Base-by-base conservation (phyloP, 2,797 vertebrate genomes). In the Enteromius radiatus region DNA sequence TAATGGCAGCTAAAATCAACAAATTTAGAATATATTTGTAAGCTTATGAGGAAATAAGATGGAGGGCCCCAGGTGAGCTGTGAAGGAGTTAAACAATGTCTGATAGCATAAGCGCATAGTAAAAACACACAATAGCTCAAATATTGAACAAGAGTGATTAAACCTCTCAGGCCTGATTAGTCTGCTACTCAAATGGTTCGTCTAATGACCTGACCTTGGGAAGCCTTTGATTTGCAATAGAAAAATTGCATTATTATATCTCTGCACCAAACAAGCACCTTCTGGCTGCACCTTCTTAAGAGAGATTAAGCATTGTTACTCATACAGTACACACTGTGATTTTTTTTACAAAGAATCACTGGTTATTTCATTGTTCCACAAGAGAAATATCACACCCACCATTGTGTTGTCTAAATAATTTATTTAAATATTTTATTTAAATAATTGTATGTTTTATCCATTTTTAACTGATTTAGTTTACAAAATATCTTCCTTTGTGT, bases 1-100 rank as follows among this genome's bases (percentile, higher is more conserved):
- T 64, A 88, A 59, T 52, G 84, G 76, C 86, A 84, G 78, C 86
- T 82, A 80, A 83, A 68, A 70, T 74, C 81, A 65, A 80, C 78
- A 85, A 88, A 88, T 82, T 85, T 85, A 86, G 38, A 36, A 71
- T 12, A 73, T 28, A 64, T 73, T 14, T 59, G 52, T 45, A 52
- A 79, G 47, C 28, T 78, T 81, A 85, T 86, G 88, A 81, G 89
- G 69, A 26, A 74, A 65, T 52, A 64, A 38, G 41, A 73, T 49
- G 33, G 3, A 45, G 56, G 21, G 68, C 31, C 59, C 19, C 9
- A 23, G 9, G 64, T 79, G 23, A 68, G 31, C 31, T 67, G 31
- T 67, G 45, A 26, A 54, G 21, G 14, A 73, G 28, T 47, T 47
- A 26, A 36, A 41, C 23, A 31, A 52, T 23, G 33, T 28, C 59